Evolutionary conservation across 2,888 invertebrate species (phyloP).

Genomic region (Dasypolia templi): DNA sequence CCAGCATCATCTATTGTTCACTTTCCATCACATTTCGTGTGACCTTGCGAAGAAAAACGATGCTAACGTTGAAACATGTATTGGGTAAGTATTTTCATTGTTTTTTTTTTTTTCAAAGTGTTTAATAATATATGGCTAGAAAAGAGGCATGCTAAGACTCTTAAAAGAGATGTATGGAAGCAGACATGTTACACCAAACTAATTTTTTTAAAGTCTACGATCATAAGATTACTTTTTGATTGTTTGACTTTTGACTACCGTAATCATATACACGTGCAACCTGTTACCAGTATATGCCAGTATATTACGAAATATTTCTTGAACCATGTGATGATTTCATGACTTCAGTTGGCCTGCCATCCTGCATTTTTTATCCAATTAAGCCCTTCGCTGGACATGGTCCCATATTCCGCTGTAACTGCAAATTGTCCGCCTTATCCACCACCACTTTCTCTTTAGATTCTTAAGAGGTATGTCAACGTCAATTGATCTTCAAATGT

Average conservation of each 20-base stretch:
- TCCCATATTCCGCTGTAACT: neutral
- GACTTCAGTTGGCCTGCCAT: too few species aligned
- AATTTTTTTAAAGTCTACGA: neutral
- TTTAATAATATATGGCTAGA: neutral
- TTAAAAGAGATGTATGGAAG: neutral
- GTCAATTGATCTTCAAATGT: neutral
- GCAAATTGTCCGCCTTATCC: neutral
- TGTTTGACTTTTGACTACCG: neutral
- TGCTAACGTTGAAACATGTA: conserved; percentile 94
- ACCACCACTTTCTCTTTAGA: neutral
- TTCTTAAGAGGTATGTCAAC: neutral
- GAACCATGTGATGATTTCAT: too few species aligned
- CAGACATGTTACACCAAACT: neutral
- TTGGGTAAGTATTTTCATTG: conserved; percentile 91
- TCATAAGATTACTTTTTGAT: neutral
- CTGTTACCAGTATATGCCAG: too few species aligned
- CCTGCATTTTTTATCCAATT: too few species aligned
- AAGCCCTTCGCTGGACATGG: neutral
- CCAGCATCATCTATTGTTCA: conserved; percentile 97
- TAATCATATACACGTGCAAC: too few species aligned
- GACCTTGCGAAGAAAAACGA: conserved; percentile 95
- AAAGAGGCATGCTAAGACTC: neutral
- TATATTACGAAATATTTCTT: too few species aligned
- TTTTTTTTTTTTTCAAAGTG: neutral
- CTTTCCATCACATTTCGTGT: conserved; percentile 98